Evolutionary conservation across 2,888 invertebrate genomes (phyloP).

Genomic region (Xestobium rufovillosum): DNA sequence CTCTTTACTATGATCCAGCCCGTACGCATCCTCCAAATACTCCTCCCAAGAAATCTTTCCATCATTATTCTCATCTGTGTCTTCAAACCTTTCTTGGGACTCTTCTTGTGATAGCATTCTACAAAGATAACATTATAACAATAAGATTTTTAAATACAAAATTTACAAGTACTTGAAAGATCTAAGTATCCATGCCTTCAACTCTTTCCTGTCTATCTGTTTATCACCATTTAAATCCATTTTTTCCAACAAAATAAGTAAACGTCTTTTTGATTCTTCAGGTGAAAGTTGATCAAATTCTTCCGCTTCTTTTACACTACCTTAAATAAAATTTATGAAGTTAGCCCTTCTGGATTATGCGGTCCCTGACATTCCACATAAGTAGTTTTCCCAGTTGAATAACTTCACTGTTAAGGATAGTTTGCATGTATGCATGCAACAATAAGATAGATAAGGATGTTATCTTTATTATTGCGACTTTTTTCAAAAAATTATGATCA

Average conservation of each 20-base stretch:
- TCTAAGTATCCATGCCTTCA: constrained; percentile 86
- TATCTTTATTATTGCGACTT: too few species aligned
- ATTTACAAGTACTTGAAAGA: constrained; percentile 67
- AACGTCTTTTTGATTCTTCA: constrained; percentile 74
- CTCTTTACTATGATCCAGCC: too few species aligned
- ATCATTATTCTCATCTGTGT: constrained; percentile 78
- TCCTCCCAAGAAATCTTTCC: constrained; percentile 82
- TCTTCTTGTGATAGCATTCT: constrained; percentile 83
- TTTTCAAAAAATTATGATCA: too few species aligned
- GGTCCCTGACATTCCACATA: too few species aligned
- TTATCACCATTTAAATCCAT: constrained; percentile 85
- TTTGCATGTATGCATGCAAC: too few species aligned
- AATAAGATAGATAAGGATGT: too few species aligned
- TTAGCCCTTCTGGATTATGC: not conserved
- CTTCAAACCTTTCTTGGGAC: constrained; percentile 73
- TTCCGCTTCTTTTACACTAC: constrained; percentile 84
- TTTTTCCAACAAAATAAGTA: constrained; percentile 66
- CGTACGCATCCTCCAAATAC: constrained; percentile 82
- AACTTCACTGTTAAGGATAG: too few species aligned
- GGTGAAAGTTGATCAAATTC: constrained; percentile 82
- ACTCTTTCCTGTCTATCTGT: constrained; percentile 69
- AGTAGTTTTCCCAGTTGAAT: too few species aligned
- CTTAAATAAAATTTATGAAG: constrained; percentile 41
- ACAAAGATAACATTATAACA: constrained; percentile 16
- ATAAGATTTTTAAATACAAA: constrained; percentile 12